Evolutionary conservation across 2,113 vertebrate genomes (phyloP), one percentile per base, ranked within the genome.

Genomic region (Poeciliopsis prolifica): DNA sequence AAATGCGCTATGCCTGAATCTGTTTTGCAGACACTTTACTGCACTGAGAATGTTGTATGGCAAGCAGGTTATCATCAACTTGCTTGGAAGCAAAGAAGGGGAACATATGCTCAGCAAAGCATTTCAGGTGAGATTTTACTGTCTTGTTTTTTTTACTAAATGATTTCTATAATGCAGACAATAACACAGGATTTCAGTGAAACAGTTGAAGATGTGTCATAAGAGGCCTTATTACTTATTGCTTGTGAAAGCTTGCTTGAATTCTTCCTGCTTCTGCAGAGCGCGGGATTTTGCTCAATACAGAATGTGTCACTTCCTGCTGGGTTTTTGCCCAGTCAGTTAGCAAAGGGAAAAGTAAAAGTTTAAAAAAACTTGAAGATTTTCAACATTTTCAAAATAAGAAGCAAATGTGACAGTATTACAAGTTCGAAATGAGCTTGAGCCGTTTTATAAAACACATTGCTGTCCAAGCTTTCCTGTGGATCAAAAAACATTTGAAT

Each of bases 31-130:
- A 89, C 98, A 99, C 93, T 98, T 98, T 88, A 94, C 95, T 85
- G 96, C 97, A 30, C 95, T 99, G 85, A 95, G 96, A 89, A 95
- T 85, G 84, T 92, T 98, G 77, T 98, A 99, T 61, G 97, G 97
- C 37, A 98, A 97, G 67, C 98, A 99, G 92, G 96, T 98, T 80
- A 96, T 98, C 90, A 96, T 98, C 76, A 99, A 99, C 91, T 94
- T 99, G 78, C 96, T 99, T 33, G 97, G 98, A 26, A 95, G 96
- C 74, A 99, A 99, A 90, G 98, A 99, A 93, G 98, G 98, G 3
- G 98, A 99, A 79, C 95, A 98, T 87, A 99, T 99, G 98, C 97
- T 99, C 48, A 99, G 98, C 88, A 99, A 98, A 94, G 97, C 97
- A 15, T 99, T 99, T 91, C 97, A 98, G 94, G 98, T 98, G 83